Percentiles rank a stretch among this genome's conserved stretches.
Evolutionary conservation across 2,113 vertebrate species (phyloP).

Genomic region (Irena cyanogastra): DNA sequence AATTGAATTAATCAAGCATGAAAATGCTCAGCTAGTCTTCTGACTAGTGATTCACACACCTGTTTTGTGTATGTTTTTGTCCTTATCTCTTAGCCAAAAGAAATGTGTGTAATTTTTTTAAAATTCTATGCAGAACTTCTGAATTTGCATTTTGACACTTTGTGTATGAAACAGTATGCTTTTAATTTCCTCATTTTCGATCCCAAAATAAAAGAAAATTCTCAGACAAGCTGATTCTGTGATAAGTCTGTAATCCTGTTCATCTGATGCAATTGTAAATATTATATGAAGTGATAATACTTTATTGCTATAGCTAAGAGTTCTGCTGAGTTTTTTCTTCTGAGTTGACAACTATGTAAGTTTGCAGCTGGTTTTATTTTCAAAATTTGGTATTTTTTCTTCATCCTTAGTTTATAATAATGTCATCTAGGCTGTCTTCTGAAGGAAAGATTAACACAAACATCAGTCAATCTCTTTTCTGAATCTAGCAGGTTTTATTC

Average conservation of each 20-base stretch:
- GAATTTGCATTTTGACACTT: neutral
- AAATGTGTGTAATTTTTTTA: neutral
- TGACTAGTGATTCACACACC: neutral
- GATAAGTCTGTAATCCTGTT: neutral
- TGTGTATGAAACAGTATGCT: neutral
- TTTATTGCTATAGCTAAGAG: neutral
- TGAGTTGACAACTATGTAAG: neutral
- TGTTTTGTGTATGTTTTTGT: neutral
- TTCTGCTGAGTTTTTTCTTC: neutral
- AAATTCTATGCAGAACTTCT: neutral
- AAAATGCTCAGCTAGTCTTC: neutral
- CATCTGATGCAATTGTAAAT: neutral
- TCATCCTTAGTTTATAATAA: neutral
- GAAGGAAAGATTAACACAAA: constrained; percentile 44
- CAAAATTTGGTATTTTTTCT: neutral
- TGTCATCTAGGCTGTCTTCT: constrained; percentile 10
- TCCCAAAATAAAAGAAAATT: neutral
- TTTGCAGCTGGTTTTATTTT: neutral
- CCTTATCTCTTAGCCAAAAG: neutral
- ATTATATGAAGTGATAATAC: neutral
- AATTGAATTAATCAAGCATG: constrained; percentile 12
- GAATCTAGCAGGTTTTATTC: constrained; percentile 55
- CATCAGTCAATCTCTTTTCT: constrained; percentile 6
- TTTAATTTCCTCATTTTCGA: neutral
- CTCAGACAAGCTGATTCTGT: neutral